Evolutionary conservation across 2,888 invertebrate species (phyloP).

Genomic region (Tetropium fuscum): DNA sequence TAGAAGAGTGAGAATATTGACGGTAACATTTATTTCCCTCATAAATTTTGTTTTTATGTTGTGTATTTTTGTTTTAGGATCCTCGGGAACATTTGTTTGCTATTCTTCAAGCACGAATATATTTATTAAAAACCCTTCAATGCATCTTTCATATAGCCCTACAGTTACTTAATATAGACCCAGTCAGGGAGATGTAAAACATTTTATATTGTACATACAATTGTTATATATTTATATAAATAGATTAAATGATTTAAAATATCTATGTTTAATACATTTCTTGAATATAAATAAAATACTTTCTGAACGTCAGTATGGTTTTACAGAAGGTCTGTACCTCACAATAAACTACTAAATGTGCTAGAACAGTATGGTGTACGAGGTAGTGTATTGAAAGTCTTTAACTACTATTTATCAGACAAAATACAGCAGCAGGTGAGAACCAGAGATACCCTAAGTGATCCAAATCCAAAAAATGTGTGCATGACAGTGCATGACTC

Average conservation of each 20-base stretch:
- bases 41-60: too few relatives aligned
- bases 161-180: constrained; percentile 74
- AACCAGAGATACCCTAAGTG: too few relatives aligned
- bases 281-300: too few relatives aligned
- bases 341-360: neutral
- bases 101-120: constrained; percentile 76
- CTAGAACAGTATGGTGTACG: neutral
- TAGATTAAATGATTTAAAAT: too few relatives aligned
- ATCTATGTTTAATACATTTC: too few relatives aligned
- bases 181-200: constrained; percentile 76
- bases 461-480: too few relatives aligned
- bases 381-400: neutral
- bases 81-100: constrained; percentile 76
- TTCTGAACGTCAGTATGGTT: too few relatives aligned
- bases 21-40: too few relatives aligned
- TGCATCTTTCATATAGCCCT: constrained; percentile 75
- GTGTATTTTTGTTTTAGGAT: constrained; percentile 76
- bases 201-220: neutral
- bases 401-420: neutral
- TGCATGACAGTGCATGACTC: too few relatives aligned
- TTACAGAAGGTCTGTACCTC: too few relatives aligned
- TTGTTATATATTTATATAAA: neutral
- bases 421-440: neutral
- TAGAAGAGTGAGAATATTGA: constrained; percentile 75
- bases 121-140: constrained; percentile 75